Evolutionary conservation across 2,888 invertebrate genomes (phyloP).

Genomic region (Fragum fragum): DNA sequence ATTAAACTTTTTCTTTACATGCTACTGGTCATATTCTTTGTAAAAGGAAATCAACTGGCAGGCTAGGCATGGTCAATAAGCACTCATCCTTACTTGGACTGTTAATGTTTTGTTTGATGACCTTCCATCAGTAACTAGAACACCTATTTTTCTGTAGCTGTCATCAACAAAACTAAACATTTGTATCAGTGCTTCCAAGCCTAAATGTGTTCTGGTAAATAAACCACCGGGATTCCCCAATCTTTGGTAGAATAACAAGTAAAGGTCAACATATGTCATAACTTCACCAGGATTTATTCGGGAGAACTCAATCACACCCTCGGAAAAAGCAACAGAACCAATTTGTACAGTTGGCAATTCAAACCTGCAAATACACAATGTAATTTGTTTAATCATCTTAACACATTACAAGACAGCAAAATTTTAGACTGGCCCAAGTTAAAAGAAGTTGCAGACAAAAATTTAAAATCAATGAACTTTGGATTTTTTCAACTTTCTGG

Average conservation of each 20-base stretch:
- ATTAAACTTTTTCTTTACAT: too few species aligned
- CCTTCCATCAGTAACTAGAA: constrained; percentile 46
- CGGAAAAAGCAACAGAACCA: constrained; percentile 28
- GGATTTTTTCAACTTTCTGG: too few species aligned
- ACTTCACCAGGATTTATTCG: constrained; percentile 27
- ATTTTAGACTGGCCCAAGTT: too few species aligned
- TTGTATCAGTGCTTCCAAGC: constrained; percentile 14
- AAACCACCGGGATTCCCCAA: not conserved
- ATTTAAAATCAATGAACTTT: too few species aligned
- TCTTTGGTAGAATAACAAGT: constrained; percentile 24
- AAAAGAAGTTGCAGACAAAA: too few species aligned
- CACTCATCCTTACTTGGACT: not conserved
- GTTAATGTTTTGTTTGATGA: constrained; percentile 1
- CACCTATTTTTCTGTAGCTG: constrained; percentile 22
- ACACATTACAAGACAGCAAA: too few species aligned
- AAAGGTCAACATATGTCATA: constrained; percentile 33
- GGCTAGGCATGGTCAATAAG: too few species aligned
- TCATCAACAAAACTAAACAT: constrained; percentile 13
- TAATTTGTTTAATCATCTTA: too few species aligned
- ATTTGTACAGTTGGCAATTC: constrained; percentile 32
- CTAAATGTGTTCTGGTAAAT: constrained; percentile 32
- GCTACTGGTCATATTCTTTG: too few species aligned
- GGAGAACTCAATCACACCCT: not conserved
- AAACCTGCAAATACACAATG: constrained; percentile 54
- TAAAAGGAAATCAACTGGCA: too few species aligned